Conservation (phyloP, 2,888 invertebrate species). For the Epistrophe eligans region DNA sequence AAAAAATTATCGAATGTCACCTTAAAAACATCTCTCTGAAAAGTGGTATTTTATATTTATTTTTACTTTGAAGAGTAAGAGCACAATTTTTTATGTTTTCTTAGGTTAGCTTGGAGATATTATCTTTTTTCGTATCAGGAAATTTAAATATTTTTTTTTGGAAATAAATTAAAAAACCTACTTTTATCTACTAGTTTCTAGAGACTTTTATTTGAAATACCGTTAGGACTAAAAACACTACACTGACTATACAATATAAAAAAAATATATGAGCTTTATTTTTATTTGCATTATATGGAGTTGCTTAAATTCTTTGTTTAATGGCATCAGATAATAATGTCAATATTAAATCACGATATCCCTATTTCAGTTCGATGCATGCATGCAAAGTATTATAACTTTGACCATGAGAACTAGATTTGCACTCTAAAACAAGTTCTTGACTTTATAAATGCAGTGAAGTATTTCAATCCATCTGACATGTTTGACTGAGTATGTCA, state of each 20-base stretch:
- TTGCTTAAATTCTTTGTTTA: background rate
- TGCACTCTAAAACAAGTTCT: slow-evolving; percentile 16
- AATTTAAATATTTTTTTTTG: too few relatives aligned
- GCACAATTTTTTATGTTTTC: too few relatives aligned
- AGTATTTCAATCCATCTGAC: slow-evolving; percentile 17
- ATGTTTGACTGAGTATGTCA: slow-evolving; percentile 54
- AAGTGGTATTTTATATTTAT: too few relatives aligned
- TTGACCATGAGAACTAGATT: slow-evolving; percentile 40
- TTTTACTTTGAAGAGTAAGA: too few relatives aligned
- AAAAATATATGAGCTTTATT: background rate
- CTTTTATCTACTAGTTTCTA: too few relatives aligned
- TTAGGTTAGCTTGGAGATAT: too few relatives aligned
- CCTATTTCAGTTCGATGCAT: slow-evolving; percentile 3
- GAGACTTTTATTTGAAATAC: background rate
- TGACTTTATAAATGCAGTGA: background rate
- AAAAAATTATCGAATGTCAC: too few relatives aligned
- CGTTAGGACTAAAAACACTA: background rate
- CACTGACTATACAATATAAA: background rate
- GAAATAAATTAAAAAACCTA: too few relatives aligned
- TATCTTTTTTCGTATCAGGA: too few relatives aligned
- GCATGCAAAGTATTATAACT: background rate
- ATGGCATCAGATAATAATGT: slow-evolving; percentile 6
- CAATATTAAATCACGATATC: slow-evolving; percentile 4
- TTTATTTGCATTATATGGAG: background rate
- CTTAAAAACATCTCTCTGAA: too few relatives aligned